These are phyloP conservation scores for Acrocephalus scirpaceus DNA, from an alignment of 2,797 vertebrate genomes.

Conservation along the genomic window DNA sequence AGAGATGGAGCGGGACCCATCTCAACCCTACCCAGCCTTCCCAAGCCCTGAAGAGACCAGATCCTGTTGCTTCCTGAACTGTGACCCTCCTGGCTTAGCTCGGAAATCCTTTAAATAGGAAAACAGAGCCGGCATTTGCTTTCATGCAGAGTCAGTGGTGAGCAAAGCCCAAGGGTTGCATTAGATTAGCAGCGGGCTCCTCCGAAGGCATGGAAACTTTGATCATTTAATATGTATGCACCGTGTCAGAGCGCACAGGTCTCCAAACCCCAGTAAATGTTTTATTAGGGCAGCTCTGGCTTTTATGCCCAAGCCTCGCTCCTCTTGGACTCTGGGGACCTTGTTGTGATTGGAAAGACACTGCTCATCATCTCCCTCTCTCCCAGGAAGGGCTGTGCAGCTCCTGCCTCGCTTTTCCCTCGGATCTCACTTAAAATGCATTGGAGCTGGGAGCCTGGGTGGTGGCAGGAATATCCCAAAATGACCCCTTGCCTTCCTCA, in stretches of 20 bases:
- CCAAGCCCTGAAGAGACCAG: background rate
- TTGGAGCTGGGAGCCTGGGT: background rate
- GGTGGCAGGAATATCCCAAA: background rate
- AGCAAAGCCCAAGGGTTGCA: conserved; percentile 10
- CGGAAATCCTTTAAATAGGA: conserved; percentile 32
- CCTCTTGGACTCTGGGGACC: background rate
- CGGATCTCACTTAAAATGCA: rapidly evolving
- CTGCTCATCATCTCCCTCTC: background rate
- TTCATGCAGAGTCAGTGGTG: conserved; percentile 14
- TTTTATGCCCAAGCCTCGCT: background rate
- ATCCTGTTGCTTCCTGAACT: background rate
- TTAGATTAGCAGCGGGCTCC: background rate
- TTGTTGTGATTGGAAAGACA: background rate
- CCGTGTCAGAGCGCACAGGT: background rate
- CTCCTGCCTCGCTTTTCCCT: background rate
- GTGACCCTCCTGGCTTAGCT: conserved; percentile 28
- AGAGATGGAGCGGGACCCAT: background rate
- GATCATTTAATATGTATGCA: background rate
- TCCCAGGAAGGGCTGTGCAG: background rate
- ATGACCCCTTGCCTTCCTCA: background rate
- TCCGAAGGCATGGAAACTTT: background rate
- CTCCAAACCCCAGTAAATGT: conserved; percentile 37
- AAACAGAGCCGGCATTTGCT: conserved; percentile 32
- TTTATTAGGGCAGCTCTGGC: conserved; percentile 22
- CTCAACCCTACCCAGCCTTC: background rate